Evolutionary conservation across 2,113 vertebrate species (phyloP), one percentile per base, ranked within the genome.

Genomic region (Hemichromis elongatus): DNA sequence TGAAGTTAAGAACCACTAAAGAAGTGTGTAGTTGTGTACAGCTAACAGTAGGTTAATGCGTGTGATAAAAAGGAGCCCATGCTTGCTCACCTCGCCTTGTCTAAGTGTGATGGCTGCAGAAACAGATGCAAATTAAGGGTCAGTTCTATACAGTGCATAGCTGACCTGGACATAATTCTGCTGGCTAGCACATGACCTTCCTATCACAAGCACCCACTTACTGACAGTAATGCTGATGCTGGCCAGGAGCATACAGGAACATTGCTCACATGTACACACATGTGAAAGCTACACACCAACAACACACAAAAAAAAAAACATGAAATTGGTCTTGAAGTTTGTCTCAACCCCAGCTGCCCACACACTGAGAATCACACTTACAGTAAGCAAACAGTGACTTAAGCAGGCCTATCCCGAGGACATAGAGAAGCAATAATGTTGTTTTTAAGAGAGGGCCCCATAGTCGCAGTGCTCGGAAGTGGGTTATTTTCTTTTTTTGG

Each of bases 111-210:
- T 35, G 28, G 57, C 30, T 30, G n/a, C 52, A 73, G 80, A 14
- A 84, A 26, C 66, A 59, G 66, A 80, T 68, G 21, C 78, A 90
- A 86, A 90, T 84, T 83, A 75, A 85, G 85, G 35, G 63, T 52
- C 57, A 57, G 59, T 86, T 92, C 80, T 80, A 77, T 77, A 87
- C 68, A 90, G 84, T 55, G 68, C 81, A 82, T 80, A 77, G 83
- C 56, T 90, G 87, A 91, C 91, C 85, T 91, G 90, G 80, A 93
- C 83, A 92, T 86, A 85, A 88, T 89, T 91, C 80, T 86, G 61
- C 66, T 86, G 66, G 85, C 77, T 68, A 61, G 84, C 83, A 86
- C 54, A 87, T 91, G 90, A 91, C 93, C 91, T 92, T 70, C 59
- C 84, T 78, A 56, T 77, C 35, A 3, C 77, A 53, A 81, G 35